Percentiles rank a stretch among this genome's conserved stretches.
Evolutionary conservation across 2,113 vertebrate genomes (phyloP).

Genomic region (Anoplopoma fimbria): DNA sequence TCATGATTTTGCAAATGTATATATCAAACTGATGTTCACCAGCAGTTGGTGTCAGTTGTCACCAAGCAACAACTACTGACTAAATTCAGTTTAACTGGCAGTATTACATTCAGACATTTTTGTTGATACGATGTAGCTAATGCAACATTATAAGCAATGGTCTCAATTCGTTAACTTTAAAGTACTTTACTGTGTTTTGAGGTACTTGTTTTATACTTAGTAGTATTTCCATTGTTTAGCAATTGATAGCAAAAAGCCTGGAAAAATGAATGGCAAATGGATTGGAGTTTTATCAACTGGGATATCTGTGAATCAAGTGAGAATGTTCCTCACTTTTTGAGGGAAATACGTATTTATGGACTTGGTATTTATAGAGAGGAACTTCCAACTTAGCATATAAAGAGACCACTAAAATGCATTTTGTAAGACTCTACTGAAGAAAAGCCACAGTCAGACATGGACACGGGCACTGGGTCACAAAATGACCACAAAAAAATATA

Average conservation of each 20-base stretch:
- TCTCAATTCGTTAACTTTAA: too few species aligned
- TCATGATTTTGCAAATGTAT: neutral
- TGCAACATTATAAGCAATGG: too few species aligned
- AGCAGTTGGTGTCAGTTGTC: neutral
- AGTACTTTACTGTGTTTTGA: too few species aligned
- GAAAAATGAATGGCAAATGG: neutral
- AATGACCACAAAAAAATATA: neutral
- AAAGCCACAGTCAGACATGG: conserved; percentile 29
- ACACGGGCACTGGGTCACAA: conserved; percentile 27
- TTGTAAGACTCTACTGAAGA: neutral
- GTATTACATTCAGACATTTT: too few species aligned
- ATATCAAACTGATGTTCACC: neutral
- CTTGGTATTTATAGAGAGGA: neutral
- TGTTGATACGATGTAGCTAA: too few species aligned
- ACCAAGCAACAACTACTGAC: neutral
- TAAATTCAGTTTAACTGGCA: neutral
- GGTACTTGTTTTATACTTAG: too few species aligned
- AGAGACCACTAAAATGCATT: neutral
- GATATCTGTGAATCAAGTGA: conserved; percentile 30
- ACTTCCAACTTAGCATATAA: neutral
- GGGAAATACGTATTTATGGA: neutral
- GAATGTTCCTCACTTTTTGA: neutral
- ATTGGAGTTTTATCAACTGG: conserved; percentile 3
- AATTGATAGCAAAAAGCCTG: neutral
- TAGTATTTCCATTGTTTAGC: too few species aligned